Evolutionary conservation across 2,888 invertebrate species (phyloP), one percentile per base, ranked within the genome.

Genomic region (Bellardia bayeri): DNA sequence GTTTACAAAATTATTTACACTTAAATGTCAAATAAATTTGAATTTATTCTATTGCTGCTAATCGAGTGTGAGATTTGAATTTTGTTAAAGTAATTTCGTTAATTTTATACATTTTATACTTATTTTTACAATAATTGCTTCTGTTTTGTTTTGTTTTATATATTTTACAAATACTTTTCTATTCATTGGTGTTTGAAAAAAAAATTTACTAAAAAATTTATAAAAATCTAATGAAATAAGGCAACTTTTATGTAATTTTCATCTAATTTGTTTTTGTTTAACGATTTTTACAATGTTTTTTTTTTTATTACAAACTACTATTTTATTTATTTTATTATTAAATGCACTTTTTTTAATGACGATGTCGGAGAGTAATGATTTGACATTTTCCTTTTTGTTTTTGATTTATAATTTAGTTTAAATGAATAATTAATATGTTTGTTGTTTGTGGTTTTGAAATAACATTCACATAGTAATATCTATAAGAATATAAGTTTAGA

Each of bases 331-430:
- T 23, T 23, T 23, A 1, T 51, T 72, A 69, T 89, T 88, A 88
- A 88, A 88, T 88, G 87, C 86, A 88, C 86, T 85, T 85, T 88
- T 85, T 85, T 88, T 81, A 82, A 89, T 85, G 80, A 82, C 80
- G 68, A 68, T 84, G 78, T 87, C 87, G 76, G 76, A 84, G 87
- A 84, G 83, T 87, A 81, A 71, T 83, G 66, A 51, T 84, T 83
- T 82, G 54, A 87, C 40, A 82, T 71, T 72, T 85, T 82, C 66
- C 42, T 45, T 40, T 71, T 82, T n/a, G 79, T 54, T 45, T 61
- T 76, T 68, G 33, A 14, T 79, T 74, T 64, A 40, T 64, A 68
- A 61, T 72, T 79, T 68, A 63, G n/a, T 69, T 61, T 72, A 68
- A 69, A 69, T 58, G 51, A 33, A 51, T 81, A 56, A 45, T 45